Conservation (phyloP, 2,888 invertebrate species). For the Orthosia incerta region DNA sequence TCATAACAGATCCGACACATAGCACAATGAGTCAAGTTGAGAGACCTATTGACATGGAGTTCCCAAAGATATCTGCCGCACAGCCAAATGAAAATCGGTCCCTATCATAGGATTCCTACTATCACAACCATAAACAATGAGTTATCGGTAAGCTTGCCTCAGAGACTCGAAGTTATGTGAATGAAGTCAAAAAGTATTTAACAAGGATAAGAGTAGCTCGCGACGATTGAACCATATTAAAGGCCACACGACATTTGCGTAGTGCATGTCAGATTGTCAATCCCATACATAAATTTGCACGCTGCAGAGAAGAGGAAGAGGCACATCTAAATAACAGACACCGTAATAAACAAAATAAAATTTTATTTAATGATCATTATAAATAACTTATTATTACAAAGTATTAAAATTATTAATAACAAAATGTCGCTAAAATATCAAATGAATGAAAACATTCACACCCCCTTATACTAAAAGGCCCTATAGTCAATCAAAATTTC, state of each 20-base stretch:
- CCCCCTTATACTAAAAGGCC: slow-evolving; percentile 8
- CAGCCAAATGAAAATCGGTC: not conserved
- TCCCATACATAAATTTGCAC: no score
- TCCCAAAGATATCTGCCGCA: not conserved
- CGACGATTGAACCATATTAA: no score
- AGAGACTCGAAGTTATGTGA: no score
- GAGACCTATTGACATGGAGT: not conserved
- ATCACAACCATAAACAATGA: not conserved
- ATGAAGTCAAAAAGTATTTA: no score
- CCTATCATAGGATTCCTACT: not conserved
- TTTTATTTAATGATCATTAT: slow-evolving; percentile 50
- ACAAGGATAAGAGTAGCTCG: no score
- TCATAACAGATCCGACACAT: not conserved
- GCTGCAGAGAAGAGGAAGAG: not conserved
- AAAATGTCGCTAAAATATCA: slow-evolving; percentile 24
- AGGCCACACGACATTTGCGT: no score
- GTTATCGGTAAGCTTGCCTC: not conserved
- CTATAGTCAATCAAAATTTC: slow-evolving; percentile 17
- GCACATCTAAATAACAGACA: slow-evolving; percentile 3
- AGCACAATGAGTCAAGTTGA: not conserved
- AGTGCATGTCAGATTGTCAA: no score
- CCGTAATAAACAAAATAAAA: slow-evolving; percentile 46
- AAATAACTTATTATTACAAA: slow-evolving; percentile 51
- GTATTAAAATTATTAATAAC: slow-evolving; percentile 47
- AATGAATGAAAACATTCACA: slow-evolving; percentile 36